Evolutionary conservation across 2,888 invertebrate genomes (phyloP).

Genomic region (Odontocerum albicorne): DNA sequence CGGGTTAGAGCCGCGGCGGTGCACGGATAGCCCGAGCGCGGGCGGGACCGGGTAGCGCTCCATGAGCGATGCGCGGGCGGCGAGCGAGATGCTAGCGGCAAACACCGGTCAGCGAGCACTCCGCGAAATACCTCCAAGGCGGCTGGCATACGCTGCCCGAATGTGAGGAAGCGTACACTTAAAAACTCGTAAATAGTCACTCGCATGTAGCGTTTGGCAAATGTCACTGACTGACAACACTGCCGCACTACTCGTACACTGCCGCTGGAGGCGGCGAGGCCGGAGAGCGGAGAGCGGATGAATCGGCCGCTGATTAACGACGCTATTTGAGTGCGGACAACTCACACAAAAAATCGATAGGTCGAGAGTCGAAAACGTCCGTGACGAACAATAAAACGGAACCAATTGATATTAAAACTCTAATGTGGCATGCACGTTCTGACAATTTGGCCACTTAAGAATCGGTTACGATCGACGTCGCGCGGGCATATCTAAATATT

Average conservation of each 20-base stretch:
- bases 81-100: neutral
- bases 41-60: constrained; percentile 24
- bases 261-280: constrained; percentile 18
- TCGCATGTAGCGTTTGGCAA: constrained; percentile 18
- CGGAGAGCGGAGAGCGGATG: constrained; percentile 14
- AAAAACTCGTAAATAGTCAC: neutral
- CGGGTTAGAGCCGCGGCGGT: constrained; percentile 33
- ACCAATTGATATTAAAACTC: constrained; percentile 21
- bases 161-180: neutral
- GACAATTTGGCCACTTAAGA: constrained; percentile 30
- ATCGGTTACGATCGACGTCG: constrained; percentile 16
- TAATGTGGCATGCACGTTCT: constrained; percentile 15
- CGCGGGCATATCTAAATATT: constrained; percentile 1
- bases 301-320: constrained; percentile 23
- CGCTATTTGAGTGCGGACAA: constrained; percentile 21
- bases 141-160: neutral
- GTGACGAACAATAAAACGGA: constrained; percentile 23
- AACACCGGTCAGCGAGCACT: too few relatives aligned
- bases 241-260: constrained; percentile 16
- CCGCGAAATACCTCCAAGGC: too few relatives aligned
- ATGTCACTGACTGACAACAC: constrained; percentile 1
- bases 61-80: constrained; percentile 16
- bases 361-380: constrained; percentile 16
- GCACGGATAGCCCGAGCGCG: constrained; percentile 17
- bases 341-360: constrained; percentile 26